Evolutionary conservation across 1,140 invertebrate genomes (phyloP).

Genomic region (Brachystomella parvula): DNA sequence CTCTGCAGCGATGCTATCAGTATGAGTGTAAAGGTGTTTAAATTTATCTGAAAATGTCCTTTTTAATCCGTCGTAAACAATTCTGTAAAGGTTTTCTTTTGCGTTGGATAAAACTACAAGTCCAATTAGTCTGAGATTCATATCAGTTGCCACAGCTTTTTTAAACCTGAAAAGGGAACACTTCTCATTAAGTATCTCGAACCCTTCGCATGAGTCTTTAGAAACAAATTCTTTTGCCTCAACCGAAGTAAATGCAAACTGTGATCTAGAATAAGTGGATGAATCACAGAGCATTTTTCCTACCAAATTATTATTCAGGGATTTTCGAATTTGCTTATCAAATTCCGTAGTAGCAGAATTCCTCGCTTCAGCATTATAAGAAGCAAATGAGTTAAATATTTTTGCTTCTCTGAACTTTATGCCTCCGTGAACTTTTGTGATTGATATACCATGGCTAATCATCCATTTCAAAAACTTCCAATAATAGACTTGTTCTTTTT

Average conservation of each 20-base stretch:
- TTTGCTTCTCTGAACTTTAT: not conserved
- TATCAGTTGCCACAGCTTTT: not conserved
- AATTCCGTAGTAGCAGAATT: too few species aligned
- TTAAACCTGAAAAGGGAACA: not conserved
- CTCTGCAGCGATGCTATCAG: not conserved
- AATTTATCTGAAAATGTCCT: not conserved
- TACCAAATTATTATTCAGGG: not conserved
- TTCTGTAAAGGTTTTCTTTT: not conserved
- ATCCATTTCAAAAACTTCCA: constrained; percentile 6
- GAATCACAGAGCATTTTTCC: not conserved
- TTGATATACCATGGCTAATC: not conserved
- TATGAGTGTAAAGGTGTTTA: not conserved
- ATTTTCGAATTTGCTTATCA: not conserved
- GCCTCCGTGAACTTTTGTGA: not conserved
- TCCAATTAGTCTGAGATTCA: not conserved
- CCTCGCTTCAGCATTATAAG: not conserved
- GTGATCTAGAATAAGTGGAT: not conserved
- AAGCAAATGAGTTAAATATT: not conserved
- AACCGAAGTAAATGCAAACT: not conserved
- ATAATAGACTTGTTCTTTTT: not conserved
- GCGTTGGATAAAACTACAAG: not conserved
- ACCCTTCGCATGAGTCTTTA: not conserved
- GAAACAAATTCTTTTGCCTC: not conserved
- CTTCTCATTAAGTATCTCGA: not conserved
- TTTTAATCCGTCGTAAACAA: not conserved